Percentiles rank a stretch among this genome's conserved stretches.
Conservation (phyloP, 2,113 vertebrate genomes). For the Pyrgilauda ruficollis region DNA sequence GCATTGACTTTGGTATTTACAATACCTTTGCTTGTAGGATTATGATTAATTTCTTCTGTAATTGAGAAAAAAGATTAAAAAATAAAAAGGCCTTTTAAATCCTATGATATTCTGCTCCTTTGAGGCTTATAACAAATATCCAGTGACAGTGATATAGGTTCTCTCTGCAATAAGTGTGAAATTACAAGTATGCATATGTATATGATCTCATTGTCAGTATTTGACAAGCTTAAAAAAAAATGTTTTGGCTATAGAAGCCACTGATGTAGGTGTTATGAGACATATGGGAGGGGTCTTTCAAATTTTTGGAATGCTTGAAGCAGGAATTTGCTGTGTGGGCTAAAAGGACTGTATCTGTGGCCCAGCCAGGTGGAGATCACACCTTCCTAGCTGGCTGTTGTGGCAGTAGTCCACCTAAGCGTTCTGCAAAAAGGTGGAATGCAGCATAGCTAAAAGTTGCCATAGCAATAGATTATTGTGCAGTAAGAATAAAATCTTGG, state of each 20-base stretch:
- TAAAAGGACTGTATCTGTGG: background rate
- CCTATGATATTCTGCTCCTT: background rate
- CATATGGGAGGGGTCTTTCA: background rate
- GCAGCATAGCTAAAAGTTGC: background rate
- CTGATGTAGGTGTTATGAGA: background rate
- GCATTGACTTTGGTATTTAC: background rate
- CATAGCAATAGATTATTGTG: background rate
- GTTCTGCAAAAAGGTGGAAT: background rate
- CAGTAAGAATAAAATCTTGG: background rate
- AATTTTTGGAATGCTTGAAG: background rate
- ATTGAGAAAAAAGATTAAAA: background rate
- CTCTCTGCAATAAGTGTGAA: constrained; percentile 1
- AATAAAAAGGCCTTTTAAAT: background rate
- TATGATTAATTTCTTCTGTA: background rate
- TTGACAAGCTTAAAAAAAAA: constrained; percentile 12
- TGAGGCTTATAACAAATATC: background rate
- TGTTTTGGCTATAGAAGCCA: constrained; percentile 13
- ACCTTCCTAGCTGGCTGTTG: background rate
- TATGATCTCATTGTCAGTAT: constrained; percentile 4
- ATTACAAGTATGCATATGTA: background rate
- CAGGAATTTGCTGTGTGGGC: background rate
- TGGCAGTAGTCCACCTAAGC: background rate
- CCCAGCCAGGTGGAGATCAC: background rate
- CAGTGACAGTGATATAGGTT: background rate
- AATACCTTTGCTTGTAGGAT: background rate